Evolutionary conservation across 2,113 vertebrate species (phyloP).

Genomic region (Embiotoca jacksoni): DNA sequence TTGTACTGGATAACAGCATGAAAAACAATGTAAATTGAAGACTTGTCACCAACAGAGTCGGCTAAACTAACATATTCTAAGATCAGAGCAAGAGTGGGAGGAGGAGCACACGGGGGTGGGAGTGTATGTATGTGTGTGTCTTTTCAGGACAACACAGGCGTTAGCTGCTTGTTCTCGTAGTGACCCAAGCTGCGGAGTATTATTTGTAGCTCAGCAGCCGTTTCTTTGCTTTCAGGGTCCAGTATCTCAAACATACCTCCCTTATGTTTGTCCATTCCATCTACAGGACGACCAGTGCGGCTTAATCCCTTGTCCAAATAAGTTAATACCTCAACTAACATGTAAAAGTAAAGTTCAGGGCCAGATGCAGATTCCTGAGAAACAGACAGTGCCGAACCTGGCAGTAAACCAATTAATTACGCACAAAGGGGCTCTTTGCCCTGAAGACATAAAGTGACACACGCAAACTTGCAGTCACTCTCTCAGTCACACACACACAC

Average conservation of each 20-base stretch:
- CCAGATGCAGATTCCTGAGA: slow-evolving; percentile 74
- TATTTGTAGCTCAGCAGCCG: slow-evolving; percentile 30
- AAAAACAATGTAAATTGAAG: slow-evolving; percentile 16
- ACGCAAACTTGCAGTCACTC: background rate
- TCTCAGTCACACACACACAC: background rate
- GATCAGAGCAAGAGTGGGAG: slow-evolving; percentile 20
- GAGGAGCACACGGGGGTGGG: slow-evolving; percentile 15
- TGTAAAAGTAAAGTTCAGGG: slow-evolving; percentile 82
- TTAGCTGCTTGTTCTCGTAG: slow-evolving; percentile 24
- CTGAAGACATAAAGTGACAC: slow-evolving; percentile 38
- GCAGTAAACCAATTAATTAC: slow-evolving; percentile 74
- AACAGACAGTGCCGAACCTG: slow-evolving; percentile 56
- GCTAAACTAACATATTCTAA: slow-evolving; percentile 14
- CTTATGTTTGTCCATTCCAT: slow-evolving; percentile 76
- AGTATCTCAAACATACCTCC: slow-evolving; percentile 69
- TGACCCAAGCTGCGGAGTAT: slow-evolving; percentile 36
- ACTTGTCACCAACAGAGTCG: background rate
- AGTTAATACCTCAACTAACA: slow-evolving; percentile 78
- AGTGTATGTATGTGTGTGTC: slow-evolving; percentile 14
- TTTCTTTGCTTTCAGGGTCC: slow-evolving; percentile 65
- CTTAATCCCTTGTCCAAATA: slow-evolving; percentile 78
- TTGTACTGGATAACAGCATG: slow-evolving; percentile 10
- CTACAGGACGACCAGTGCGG: slow-evolving; percentile 68
- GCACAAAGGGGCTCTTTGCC: slow-evolving; percentile 48
- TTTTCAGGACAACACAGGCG: slow-evolving; percentile 15